Base-by-base conservation (phyloP, 2,113 vertebrate species). In the Oryzias woworae region DNA sequence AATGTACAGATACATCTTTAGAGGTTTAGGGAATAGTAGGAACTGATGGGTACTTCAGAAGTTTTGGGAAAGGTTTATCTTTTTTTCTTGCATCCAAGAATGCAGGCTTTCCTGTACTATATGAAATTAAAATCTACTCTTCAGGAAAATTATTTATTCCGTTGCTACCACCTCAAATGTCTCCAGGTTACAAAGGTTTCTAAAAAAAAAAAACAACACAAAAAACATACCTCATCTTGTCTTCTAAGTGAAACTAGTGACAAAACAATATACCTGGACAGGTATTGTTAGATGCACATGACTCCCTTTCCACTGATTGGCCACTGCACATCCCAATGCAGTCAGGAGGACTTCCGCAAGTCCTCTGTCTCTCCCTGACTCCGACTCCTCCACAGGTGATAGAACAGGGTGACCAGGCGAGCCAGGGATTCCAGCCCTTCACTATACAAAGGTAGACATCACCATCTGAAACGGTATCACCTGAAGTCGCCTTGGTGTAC, bases 351-450 rank as follows among this genome's bases (percentile, higher is more conserved):
- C 22, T 45, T 13, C 53, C 50, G 23, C 87, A 88, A 0, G 55
- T 12, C 54, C 66, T 75, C 41, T 2, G 13, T 17, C 73, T 80
- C n/a, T 7, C 73, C 51, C 48, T 77, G 45, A 78, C 66, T 18
- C 82, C 84, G 0, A 49, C 45, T n/a, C 3, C 72, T 65, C 71
- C 82, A 66, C 87, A 89, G 55, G 55, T 67, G 18, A 85, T 56
- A 0, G 87, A 83, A 58, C 87, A 89, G 4, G 85, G 2, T 0
- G 65, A 64, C 87, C 87, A 89, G 28, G 24, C 0, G 1, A 16
- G 52, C 87, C 87, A 89, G 4, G 1, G 8, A 54, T 5, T 14
- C 84, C 87, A 83, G n/a, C 75, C 84, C 8, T 26, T 0, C 3
- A 7, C 80, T 77, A 22, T 49, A 58, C 51, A 66, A 18, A 71